These are phyloP conservation scores for Cisticola juncidis DNA, from an alignment of 2,113 vertebrate species.

Conservation along the genomic window DNA sequence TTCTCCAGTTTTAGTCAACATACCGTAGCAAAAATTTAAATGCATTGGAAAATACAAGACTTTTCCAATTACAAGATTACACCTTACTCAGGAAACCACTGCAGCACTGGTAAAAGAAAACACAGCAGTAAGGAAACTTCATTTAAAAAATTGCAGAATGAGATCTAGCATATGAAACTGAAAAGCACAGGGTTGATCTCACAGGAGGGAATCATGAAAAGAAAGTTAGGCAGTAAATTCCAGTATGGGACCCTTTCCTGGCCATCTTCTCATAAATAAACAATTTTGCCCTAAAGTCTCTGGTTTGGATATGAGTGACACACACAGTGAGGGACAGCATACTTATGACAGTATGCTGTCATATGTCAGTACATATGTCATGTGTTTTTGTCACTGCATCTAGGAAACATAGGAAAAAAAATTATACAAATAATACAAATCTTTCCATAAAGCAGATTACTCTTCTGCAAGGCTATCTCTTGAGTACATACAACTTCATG, in stretches of 20 bases:
- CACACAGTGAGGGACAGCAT: background rate
- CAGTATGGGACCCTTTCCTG: background rate
- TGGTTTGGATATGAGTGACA: background rate
- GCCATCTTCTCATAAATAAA: background rate
- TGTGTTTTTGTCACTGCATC: background rate
- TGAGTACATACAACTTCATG: background rate
- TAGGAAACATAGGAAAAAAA: background rate
- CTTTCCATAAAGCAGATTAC: background rate
- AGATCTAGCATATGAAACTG: background rate
- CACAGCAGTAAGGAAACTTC: background rate
- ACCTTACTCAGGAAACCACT: background rate
- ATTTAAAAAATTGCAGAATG: background rate
- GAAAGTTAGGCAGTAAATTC: background rate
- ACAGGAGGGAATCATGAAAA: background rate
- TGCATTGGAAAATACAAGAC: background rate
- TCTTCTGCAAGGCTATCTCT: background rate
- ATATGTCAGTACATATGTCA: too few relatives aligned
- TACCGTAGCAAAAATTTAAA: background rate
- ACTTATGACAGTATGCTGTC: rapidly evolving
- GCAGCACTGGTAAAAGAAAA: background rate
- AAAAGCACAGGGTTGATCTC: background rate
- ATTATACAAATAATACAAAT: background rate
- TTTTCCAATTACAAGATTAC: background rate
- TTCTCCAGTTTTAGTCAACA: background rate
- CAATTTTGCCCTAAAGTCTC: background rate